A percentile compares a stretch with the other conserved stretches of the same genome.
These are phyloP conservation scores for Steinernema carpocapsae DNA, from an alignment of 2,888 invertebrate genomes.

Conservation along the genomic window DNA sequence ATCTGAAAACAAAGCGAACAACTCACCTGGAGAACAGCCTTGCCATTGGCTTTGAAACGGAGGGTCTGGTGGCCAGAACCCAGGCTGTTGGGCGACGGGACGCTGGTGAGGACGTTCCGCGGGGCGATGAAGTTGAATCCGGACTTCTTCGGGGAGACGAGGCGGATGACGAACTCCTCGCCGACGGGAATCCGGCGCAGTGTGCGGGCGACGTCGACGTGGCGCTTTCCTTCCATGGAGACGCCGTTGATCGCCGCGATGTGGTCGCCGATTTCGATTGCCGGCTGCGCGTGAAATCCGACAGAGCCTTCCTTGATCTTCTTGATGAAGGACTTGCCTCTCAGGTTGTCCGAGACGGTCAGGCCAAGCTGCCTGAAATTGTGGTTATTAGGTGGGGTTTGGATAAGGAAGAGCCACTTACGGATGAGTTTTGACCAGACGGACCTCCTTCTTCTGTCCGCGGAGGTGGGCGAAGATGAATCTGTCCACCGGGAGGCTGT, in stretches of 20 bases:
- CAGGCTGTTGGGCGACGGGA: constrained; percentile 70
- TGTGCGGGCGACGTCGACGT: constrained; percentile 93
- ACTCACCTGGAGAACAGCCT: constrained; percentile 83
- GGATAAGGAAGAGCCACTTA: constrained; percentile 21
- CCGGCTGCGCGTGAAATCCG: constrained; percentile 72
- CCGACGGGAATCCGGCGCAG: constrained; percentile 90
- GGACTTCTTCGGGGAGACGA: constrained; percentile 88
- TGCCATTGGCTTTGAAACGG: constrained; percentile 88
- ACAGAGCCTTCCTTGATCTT: constrained; percentile 87
- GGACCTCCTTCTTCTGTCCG: constrained; percentile 91
- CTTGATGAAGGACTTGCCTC: constrained; percentile 95
- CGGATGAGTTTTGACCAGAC: constrained; percentile 84
- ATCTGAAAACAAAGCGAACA: too few relatives aligned
- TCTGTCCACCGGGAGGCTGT: constrained; percentile 95
- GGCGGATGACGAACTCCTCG: constrained; percentile 81
- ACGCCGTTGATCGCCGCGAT: constrained; percentile 74
- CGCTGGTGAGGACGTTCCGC: constrained; percentile 72
- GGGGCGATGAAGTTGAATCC: constrained; percentile 88
- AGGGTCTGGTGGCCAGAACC: constrained; percentile 91
- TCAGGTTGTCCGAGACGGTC: constrained; percentile 97
- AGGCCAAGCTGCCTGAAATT: constrained; percentile 83
- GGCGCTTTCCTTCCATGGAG: constrained; percentile 85
- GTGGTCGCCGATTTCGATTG: constrained; percentile 86
- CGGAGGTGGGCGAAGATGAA: constrained; percentile 89
- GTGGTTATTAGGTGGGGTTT: background rate